These are phyloP conservation scores for Lampropteryx suffumata DNA, from an alignment of 2,888 invertebrate species.

Conservation along the genomic window DNA sequence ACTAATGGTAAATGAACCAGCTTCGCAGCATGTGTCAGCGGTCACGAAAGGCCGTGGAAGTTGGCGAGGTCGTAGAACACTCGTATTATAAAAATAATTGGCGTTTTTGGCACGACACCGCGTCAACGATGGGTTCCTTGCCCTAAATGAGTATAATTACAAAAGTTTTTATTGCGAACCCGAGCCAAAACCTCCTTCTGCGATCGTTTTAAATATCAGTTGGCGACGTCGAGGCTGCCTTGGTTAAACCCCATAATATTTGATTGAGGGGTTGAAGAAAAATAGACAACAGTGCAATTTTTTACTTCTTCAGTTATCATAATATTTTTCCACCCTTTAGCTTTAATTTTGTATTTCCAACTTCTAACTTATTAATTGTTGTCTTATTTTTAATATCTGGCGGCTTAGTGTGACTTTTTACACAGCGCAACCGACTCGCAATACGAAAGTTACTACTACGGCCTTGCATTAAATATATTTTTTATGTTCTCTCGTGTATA, in stretches of 20 bases:
- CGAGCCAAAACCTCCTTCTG: conserved; percentile 72
- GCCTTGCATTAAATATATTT: conserved; percentile 1
- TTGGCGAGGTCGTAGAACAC: conserved; percentile 59
- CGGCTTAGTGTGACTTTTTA: no score
- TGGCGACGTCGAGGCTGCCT: conserved; percentile 45
- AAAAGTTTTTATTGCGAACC: conserved; percentile 80
- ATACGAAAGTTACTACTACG: no score
- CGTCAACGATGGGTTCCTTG: conserved; percentile 72
- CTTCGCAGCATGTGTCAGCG: conserved; percentile 8
- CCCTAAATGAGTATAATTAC: conserved; percentile 79
- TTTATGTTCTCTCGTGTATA: neutral
- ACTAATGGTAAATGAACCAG: neutral
- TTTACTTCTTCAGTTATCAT: neutral
- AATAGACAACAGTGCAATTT: conserved; percentile 2
- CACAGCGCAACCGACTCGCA: no score
- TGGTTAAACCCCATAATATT: conserved; percentile 49
- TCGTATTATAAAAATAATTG: conserved; percentile 70
- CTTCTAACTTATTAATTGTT: no score
- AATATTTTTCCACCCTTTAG: no score
- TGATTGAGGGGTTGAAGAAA: conserved; percentile 24
- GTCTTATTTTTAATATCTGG: no score
- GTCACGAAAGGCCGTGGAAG: conserved; percentile 44
- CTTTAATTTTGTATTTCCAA: no score
- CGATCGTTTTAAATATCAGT: conserved; percentile 46
- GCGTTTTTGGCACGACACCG: conserved; percentile 77